Base-by-base conservation (phyloP, 1,140 invertebrate species). In the Diabrotica virgifera region DNA sequence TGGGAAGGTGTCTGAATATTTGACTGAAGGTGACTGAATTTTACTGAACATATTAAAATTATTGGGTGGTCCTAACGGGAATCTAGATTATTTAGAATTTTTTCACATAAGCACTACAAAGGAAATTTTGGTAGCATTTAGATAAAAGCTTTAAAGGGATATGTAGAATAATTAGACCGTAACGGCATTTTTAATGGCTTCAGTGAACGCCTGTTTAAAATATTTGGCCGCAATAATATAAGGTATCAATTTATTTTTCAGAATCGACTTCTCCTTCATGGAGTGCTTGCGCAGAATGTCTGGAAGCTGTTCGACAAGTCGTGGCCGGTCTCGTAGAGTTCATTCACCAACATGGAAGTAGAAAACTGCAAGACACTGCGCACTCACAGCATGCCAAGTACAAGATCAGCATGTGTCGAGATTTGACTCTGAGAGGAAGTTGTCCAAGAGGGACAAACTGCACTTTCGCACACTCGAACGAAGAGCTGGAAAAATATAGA, bases 381-480 rank as follows among this genome's bases (percentile, higher is more conserved):
- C 80, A 83, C 53, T 81, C 85, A 5, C 88, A 90, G 60, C 88
- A 89, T 77, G 80, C 85, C 2, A 93, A 92, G 75, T 96, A 96
- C 77, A 96, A 96, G 83, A 92, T 95, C 6, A 93, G 90, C 73
- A 89, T 96, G 86, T 97, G 95, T 72, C 84, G 94, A 5, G 94
- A 96, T 80, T 81, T 95, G 5, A 85, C 89, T 0, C 80, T 89
- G 5, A 83, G 90, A 11, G 87, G 90, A 0, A 87, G 84, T 38
- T 97, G 95, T 80, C 94, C 95, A 0, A 82, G 94, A 36, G 91
- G 93, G 5, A 87, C 85, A 13, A 89, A 88, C 72, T 98, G 95
- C 78, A 95, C 93, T 0, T 97, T 95, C 83, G 93, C 94, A 36
- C 95, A 97, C 78, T 93, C 91, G 7, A 90, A 93, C 65, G 90